Base-by-base conservation (phyloP, 2,888 invertebrate species). In the Ichneumoninae sp. region DNA sequence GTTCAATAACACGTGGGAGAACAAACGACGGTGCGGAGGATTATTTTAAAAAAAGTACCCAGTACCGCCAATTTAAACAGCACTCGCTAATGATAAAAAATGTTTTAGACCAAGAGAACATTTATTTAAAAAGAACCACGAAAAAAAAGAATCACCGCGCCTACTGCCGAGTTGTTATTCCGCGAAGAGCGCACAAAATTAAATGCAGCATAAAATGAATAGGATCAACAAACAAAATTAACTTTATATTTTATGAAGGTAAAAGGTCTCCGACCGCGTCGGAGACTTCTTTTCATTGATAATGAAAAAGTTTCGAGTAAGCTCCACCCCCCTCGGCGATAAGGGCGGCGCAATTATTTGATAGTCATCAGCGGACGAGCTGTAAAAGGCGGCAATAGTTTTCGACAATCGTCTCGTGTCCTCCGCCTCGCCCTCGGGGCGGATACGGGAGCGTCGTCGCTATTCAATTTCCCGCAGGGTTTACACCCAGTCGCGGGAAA, bases 381-480 rank as follows among this genome's bases (percentile, higher is more conserved):
- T 57, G 57, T 4, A 54, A 71, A 71, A 36, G 5, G 60, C 30
- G 10, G 26, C 44, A 57, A 73, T n/a, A 60, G 60, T 44, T 60
- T 40, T 40, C 44, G 22, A 44, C 73, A 30, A 30, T 13, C 19
- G 57, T 26, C 40, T n/a, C 57, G 73, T 40, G 57, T 57, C 44
- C 40, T 57, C 40, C 44, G 16, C 16, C 16, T 26, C 60, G 16
- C 33, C 73, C 22, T 57, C 71, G 71, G 6, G 36, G 40, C 30
- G 7, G 7, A 26, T 3, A 22, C 57, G 13, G 63, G 16, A 69
- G 16, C 73, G 44, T 1, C 44, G 10, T 54, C 50, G 33, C 65
- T 65, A 54, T 79, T 79, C 71, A 80, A 80, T 80, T 80, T 80
- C 57, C 69, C 47, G 47, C 44, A 30, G 69, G 65, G 65, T 63